Conservation (phyloP, 1,140 invertebrate genomes). For the Dolichoris vasculosae region DNA sequence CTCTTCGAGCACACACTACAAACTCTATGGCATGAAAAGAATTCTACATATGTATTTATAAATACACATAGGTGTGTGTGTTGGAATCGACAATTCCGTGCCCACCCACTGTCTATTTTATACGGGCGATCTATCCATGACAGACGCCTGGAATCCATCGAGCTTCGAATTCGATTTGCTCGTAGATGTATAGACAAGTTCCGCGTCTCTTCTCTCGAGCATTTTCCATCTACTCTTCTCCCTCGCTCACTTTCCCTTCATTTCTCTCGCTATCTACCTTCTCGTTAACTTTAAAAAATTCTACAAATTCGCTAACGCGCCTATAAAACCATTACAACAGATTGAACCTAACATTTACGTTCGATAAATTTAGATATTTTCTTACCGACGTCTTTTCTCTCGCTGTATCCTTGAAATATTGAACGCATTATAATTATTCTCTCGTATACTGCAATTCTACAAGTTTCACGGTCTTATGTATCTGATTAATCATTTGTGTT, state of each 20-base stretch:
- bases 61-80: too few species aligned
- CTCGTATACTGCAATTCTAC: not conserved
- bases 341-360: conserved; percentile 53
- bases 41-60: not conserved
- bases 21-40: not conserved
- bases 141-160: conserved; percentile 43
- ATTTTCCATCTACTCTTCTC: conserved; percentile 22
- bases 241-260: not conserved
- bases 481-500: not conserved
- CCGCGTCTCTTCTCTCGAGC: conserved; percentile 36
- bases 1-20: not conserved
- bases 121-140: conserved; percentile 32
- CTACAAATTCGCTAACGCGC: conserved; percentile 21
- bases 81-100: conserved; percentile 8
- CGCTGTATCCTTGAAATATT: not conserved
- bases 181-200: conserved; percentile 12
- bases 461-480: conserved; percentile 6
- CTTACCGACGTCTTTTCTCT: conserved; percentile 17
- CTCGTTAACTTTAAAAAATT: not conserved
- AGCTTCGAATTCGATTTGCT: conserved; percentile 38
- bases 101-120: conserved; percentile 10
- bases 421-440: not conserved
- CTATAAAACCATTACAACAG: conserved; percentile 47
- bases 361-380: conserved; percentile 24
- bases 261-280: not conserved